Percentiles rank a stretch among this genome's conserved stretches.
Conservation (phyloP, 2,888 invertebrate species). For the Trissolcus japonicus region DNA sequence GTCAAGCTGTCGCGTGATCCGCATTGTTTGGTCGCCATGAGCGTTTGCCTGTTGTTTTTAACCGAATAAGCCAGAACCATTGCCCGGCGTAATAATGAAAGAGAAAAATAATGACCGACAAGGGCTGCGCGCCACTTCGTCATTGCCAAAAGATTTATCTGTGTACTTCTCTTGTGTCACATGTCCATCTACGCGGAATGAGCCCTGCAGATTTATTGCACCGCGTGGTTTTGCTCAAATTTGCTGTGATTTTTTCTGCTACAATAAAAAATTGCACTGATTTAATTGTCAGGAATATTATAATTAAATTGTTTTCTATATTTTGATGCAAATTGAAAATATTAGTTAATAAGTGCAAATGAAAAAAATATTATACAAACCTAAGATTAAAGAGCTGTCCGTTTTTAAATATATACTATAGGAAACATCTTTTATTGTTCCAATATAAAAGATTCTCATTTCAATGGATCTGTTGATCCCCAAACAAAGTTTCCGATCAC, state of each 20-base stretch:
- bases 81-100: slow-evolving; percentile 23
- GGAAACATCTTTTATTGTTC: too few species aligned
- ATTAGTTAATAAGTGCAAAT: too few species aligned
- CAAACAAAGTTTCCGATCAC: not conserved
- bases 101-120: slow-evolving; percentile 39
- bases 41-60: slow-evolving; percentile 31
- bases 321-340: too few species aligned
- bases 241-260: too few species aligned
- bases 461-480: too few species aligned
- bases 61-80: too few species aligned
- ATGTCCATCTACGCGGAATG: slow-evolving; percentile 48
- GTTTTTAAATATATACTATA: too few species aligned
- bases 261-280: too few species aligned
- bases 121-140: slow-evolving; percentile 35
- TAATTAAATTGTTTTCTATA: too few species aligned
- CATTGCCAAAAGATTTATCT: slow-evolving; percentile 52
- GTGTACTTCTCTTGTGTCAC: slow-evolving; percentile 52
- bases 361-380: too few species aligned
- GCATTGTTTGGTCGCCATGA: slow-evolving; percentile 65
- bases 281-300: not conserved
- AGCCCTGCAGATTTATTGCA: slow-evolving; percentile 17
- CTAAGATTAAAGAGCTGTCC: too few species aligned
- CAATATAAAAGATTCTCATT: too few species aligned
- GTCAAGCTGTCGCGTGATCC: slow-evolving; percentile 67
- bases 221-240: slow-evolving; percentile 41